phyloP scores from a whole-genome alignment of 2,888 invertebrate genomes.

The Polyommatus icarus region DNA sequence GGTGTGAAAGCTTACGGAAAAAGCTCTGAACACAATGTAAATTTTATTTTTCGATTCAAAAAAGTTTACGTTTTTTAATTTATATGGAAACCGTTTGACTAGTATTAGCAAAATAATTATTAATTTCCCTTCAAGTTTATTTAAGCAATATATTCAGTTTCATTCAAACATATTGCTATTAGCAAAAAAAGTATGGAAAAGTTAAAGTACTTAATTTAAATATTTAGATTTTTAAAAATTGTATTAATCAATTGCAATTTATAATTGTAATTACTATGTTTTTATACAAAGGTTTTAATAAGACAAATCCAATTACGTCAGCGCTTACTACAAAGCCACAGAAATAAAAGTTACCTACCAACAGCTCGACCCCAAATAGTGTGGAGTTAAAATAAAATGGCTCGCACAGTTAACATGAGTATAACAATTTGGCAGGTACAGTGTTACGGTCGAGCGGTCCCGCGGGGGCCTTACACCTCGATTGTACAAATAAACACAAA shows the following conservation, averaged over 20 bases:
- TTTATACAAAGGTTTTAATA: not conserved
- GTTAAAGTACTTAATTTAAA: too few relatives aligned
- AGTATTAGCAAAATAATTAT: too few relatives aligned
- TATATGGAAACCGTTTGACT: too few relatives aligned
- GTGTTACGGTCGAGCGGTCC: slow-evolving; percentile 34
- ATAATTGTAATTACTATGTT: too few relatives aligned
- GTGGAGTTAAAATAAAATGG: slow-evolving; percentile 26
- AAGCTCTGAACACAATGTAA: not conserved
- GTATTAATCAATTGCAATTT: too few relatives aligned
- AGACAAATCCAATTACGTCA: not conserved
- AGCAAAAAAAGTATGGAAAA: too few relatives aligned
- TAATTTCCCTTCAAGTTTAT: not conserved
- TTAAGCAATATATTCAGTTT: not conserved
- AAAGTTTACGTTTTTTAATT: too few relatives aligned
- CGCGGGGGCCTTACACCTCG: slow-evolving; percentile 31
- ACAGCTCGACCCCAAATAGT: slow-evolving; percentile 13
- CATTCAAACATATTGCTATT: too few relatives aligned
- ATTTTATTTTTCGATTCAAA: not conserved
- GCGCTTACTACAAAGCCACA: not conserved
- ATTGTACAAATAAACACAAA: slow-evolving; percentile 3
- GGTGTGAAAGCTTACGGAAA: slow-evolving; percentile 18
- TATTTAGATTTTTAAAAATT: too few relatives aligned
- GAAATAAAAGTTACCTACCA: not conserved
- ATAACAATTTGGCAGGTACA: slow-evolving; percentile 31
- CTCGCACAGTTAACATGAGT: slow-evolving; percentile 14